Percentiles rank a stretch among this genome's conserved stretches.
Evolutionary conservation across 2,888 invertebrate species (phyloP).

Genomic region (Liodrosophila aerea): DNA sequence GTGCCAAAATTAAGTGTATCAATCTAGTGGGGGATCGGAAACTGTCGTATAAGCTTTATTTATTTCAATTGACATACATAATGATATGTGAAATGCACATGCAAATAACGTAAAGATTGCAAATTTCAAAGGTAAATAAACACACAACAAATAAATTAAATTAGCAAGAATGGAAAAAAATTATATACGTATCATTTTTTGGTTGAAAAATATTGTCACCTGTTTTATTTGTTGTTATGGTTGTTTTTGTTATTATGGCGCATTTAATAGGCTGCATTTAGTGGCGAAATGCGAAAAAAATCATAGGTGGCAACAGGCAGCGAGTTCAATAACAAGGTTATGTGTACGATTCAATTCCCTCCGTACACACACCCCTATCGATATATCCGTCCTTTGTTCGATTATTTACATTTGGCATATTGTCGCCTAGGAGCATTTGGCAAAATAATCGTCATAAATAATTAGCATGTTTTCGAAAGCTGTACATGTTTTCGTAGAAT

Average conservation of each 20-base stretch:
- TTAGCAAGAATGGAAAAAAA: conserved; percentile 46
- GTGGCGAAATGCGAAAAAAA: conserved; percentile 45
- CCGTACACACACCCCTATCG: neutral
- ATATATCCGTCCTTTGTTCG: neutral
- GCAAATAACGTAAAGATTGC: conserved; percentile 37
- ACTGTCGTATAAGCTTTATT: conserved; percentile 10
- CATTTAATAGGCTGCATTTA: conserved; percentile 44
- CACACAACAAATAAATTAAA: conserved; percentile 57
- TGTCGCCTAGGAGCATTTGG: conserved; percentile 24
- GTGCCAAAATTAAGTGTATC: no score
- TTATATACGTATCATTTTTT: conserved; percentile 20
- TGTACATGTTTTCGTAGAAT: conserved; percentile 27
- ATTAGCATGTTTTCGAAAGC: conserved; percentile 52
- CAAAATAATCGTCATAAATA: conserved; percentile 56
- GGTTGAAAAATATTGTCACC: conserved; percentile 47
- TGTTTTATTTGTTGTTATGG: conserved; percentile 30
- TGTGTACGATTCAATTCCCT: conserved; percentile 21
- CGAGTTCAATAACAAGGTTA: conserved; percentile 72
- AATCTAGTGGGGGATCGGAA: neutral
- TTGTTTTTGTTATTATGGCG: conserved; percentile 11
- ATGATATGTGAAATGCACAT: conserved; percentile 45
- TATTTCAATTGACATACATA: conserved; percentile 35
- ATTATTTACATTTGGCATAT: conserved; percentile 29
- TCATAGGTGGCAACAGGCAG: conserved; percentile 7
- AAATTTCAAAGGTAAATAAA: conserved; percentile 56